Evolutionary conservation across 2,888 invertebrate genomes (phyloP).

Genomic region (Abrostola tripartita): DNA sequence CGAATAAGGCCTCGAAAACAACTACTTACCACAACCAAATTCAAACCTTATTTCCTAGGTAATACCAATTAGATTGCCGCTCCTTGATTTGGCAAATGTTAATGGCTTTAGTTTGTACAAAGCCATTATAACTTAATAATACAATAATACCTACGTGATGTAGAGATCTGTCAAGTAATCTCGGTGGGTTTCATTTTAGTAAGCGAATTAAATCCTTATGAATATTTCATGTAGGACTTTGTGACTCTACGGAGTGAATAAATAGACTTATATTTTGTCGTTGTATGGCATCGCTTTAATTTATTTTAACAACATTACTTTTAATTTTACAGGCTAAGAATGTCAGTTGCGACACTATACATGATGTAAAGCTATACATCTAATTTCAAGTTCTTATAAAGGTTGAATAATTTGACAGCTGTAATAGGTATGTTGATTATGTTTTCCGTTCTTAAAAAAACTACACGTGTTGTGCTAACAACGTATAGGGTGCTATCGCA

Average conservation of each 20-base stretch:
- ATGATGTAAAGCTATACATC: no score
- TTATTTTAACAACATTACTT: conserved; percentile 21
- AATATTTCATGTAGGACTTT: conserved; percentile 67
- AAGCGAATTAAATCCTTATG: conserved; percentile 69
- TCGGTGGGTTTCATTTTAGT: conserved; percentile 68
- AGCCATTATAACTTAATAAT: conserved; percentile 51
- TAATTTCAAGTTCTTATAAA: no score
- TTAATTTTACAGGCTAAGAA: background rate
- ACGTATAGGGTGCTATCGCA: no score
- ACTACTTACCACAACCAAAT: background rate
- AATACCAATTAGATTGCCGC: conserved; percentile 18
- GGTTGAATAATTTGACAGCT: no score
- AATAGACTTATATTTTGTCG: conserved; percentile 56
- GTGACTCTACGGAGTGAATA: conserved; percentile 57
- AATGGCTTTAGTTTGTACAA: conserved; percentile 34
- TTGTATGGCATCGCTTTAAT: no score
- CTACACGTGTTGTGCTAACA: no score
- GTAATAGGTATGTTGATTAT: no score
- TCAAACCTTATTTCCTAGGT: background rate
- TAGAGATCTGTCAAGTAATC: conserved; percentile 66
- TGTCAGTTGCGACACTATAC: no score
- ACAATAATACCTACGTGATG: conserved; percentile 55
- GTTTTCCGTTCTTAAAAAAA: no score
- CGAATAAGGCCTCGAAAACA: background rate
- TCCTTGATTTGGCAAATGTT: conserved; percentile 23